These are phyloP conservation scores for Bombus balteatus DNA, from an alignment of 1,140 invertebrate species.

Conservation along the genomic window DNA sequence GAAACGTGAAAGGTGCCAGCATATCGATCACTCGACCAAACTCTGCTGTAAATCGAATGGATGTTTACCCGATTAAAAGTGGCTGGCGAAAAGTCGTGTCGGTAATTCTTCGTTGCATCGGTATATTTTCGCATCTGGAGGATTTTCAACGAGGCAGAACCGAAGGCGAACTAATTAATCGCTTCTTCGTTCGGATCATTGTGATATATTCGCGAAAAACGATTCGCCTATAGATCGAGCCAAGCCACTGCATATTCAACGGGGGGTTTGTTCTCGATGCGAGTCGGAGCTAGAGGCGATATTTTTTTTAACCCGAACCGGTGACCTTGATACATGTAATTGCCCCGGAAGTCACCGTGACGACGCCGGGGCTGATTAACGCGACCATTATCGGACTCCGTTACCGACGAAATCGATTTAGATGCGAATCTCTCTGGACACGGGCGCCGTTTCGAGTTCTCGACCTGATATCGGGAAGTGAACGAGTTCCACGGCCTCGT, in stretches of 20 bases:
- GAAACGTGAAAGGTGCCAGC: not conserved
- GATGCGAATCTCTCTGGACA: constrained; percentile 59
- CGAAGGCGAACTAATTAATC: constrained; percentile 11
- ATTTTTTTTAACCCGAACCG: constrained; percentile 15
- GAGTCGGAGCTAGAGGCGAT: not conserved
- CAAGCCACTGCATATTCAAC: constrained; percentile 18
- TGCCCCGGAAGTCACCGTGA: constrained; percentile 36
- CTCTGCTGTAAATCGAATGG: not conserved
- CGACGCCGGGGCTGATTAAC: constrained; percentile 59
- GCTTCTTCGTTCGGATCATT: too few relatives aligned
- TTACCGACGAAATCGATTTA: constrained; percentile 66
- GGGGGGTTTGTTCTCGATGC: not conserved
- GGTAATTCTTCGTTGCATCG: not conserved
- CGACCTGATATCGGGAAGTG: constrained; percentile 65
- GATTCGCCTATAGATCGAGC: not conserved
- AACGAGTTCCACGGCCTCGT: constrained; percentile 67
- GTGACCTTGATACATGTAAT: constrained; percentile 48
- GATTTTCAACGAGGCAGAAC: not conserved
- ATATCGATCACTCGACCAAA: not conserved
- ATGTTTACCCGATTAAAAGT: not conserved
- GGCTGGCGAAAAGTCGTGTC: not conserved
- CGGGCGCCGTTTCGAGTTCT: constrained; percentile 46
- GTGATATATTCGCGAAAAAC: not conserved
- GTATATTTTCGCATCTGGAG: not conserved
- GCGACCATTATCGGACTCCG: constrained; percentile 56